Evolutionary conservation across 2,797 vertebrate species (phyloP).

Genomic region (Amazona finschi): DNA sequence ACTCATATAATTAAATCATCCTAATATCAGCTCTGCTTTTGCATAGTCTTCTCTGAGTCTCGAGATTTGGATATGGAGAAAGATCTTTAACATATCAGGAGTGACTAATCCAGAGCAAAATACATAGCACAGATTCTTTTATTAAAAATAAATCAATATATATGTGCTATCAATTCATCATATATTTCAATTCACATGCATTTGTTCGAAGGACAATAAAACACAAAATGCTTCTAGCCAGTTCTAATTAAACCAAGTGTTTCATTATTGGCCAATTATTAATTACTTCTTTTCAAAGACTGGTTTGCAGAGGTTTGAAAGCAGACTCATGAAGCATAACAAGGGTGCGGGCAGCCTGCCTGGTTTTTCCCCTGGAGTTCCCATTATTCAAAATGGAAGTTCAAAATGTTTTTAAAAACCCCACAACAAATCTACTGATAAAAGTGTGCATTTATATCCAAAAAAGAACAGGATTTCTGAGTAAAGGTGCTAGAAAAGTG

Average conservation of each 20-base stretch:
- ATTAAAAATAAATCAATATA: not conserved
- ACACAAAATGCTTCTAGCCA: not conserved
- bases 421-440: not conserved
- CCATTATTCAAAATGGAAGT: not conserved
- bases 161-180: not conserved
- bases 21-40: not conserved
- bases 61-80: accelerated
- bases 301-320: constrained; percentile 21
- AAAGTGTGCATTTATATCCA: not conserved
- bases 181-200: not conserved
- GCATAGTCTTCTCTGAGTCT: not conserved
- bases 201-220: not conserved
- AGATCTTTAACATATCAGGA: not conserved
- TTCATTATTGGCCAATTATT: not conserved
- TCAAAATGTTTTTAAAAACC: not conserved
- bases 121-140: not conserved
- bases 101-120: not conserved
- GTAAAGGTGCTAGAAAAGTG: not conserved
- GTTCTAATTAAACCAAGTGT: constrained; percentile 22
- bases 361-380: not conserved
- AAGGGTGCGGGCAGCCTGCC: not conserved
- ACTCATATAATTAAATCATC: not conserved
- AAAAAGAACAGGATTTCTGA: not conserved
- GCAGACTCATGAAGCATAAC: not conserved
- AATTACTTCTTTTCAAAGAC: constrained; percentile 20